A percentile compares a stretch with the other conserved stretches of the same genome.
Conservation (phyloP, 2,113 vertebrate genomes). For the Psittacara wagleri region DNA sequence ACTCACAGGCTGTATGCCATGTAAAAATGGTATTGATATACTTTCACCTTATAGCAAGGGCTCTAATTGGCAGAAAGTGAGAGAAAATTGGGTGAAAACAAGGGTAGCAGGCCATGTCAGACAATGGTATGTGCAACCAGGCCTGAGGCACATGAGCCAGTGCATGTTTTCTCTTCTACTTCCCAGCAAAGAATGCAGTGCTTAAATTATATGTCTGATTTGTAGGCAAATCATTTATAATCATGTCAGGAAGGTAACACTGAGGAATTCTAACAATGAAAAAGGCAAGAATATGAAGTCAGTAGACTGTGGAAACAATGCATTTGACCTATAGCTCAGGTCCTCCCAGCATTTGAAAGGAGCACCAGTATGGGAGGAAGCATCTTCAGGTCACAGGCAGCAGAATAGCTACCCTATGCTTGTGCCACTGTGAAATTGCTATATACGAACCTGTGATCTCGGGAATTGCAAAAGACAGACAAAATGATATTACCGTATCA, state of each 20-base stretch:
- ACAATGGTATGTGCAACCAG: background rate
- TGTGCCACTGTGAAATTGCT: background rate
- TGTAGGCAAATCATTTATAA: background rate
- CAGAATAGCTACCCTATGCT: background rate
- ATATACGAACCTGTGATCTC: background rate
- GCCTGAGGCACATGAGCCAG: background rate
- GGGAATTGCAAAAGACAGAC: background rate
- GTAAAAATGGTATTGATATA: background rate
- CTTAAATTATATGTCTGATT: background rate
- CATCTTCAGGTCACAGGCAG: background rate
- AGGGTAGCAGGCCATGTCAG: background rate
- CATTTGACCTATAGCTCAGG: background rate
- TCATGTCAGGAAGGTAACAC: background rate
- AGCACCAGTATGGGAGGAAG: background rate
- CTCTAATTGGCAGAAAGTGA: background rate
- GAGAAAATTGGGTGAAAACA: background rate
- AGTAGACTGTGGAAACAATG: background rate
- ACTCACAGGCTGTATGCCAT: fast-evolving
- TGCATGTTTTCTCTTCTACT: background rate
- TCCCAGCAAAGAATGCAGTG: background rate
- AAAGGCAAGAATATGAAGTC: background rate
- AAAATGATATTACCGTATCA: background rate
- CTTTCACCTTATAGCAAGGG: background rate
- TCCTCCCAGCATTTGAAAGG: background rate
- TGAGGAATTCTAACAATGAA: background rate